Conservation (phyloP, 2,113 vertebrate genomes). For the Choloepus hoffmanni region DNA sequence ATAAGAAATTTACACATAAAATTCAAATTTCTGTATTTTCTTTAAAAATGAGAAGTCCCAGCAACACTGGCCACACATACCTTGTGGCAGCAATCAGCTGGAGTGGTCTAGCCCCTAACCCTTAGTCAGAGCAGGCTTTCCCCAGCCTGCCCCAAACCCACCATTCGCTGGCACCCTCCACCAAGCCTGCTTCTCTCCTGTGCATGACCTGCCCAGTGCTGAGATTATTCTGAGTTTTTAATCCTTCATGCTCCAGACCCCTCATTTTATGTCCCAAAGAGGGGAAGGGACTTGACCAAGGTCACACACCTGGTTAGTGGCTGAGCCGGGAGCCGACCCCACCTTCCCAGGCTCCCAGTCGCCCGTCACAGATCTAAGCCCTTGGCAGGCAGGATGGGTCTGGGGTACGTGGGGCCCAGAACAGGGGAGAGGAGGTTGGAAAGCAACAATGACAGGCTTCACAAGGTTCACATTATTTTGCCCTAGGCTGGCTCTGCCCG, state of each 20-base stretch:
- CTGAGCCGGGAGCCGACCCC: neutral
- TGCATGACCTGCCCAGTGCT: neutral
- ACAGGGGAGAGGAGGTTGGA: neutral
- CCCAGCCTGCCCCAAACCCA: neutral
- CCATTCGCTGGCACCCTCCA: neutral
- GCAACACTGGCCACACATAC: neutral
- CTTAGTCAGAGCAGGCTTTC: neutral
- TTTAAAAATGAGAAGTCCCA: neutral
- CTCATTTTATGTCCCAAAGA: neutral
- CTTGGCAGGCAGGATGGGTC: neutral
- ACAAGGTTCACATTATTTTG: neutral
- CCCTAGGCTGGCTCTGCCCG: slow-evolving; percentile 66
- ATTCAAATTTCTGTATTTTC: neutral
- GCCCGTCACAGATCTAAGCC: neutral
- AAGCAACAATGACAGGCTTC: neutral
- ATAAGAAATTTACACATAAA: neutral
- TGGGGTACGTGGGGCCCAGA: neutral
- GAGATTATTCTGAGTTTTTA: neutral
- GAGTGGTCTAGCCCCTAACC: neutral
- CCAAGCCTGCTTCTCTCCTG: neutral
- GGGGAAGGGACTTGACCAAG: neutral
- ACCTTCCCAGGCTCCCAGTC: neutral
- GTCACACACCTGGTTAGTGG: neutral
- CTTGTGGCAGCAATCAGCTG: neutral
- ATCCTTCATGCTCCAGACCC: neutral